A percentile compares a stretch with the other conserved stretches of the same genome.
phyloP scores from a whole-genome alignment of 1,140 invertebrate genomes.

The Drosophila burlai region DNA sequence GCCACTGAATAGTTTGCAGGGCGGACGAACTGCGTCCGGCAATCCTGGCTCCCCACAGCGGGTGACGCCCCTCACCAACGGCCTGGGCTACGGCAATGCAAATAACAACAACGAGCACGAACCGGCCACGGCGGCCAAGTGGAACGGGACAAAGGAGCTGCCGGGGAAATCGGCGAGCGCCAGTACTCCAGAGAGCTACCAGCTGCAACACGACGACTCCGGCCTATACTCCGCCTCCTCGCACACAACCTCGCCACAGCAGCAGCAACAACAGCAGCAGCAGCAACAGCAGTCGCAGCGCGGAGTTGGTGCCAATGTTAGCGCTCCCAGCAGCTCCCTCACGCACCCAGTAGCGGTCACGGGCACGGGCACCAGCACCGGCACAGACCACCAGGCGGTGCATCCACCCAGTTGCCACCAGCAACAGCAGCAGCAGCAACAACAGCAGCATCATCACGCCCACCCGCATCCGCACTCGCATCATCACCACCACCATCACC shows the following conservation, averaged over 20 bases:
- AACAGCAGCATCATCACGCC: constrained; percentile 44
- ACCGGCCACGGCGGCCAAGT: constrained; percentile 62
- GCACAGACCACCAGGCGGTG: constrained; percentile 50
- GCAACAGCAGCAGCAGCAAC: constrained; percentile 55
- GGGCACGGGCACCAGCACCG: constrained; percentile 49
- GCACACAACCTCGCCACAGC: constrained; percentile 80
- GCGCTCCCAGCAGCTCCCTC: constrained; percentile 57
- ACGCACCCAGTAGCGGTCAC: constrained; percentile 39
- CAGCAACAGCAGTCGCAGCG: constrained; percentile 53
- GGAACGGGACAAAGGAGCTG: constrained; percentile 76
- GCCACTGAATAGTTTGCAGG: constrained; percentile 60
- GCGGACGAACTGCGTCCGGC: constrained; percentile 65
- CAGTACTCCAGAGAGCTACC: constrained; percentile 74
- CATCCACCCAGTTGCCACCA: constrained; percentile 59
- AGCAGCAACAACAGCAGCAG: constrained; percentile 58
- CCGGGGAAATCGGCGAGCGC: constrained; percentile 62
- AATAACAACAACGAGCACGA: constrained; percentile 71
- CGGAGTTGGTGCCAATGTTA: constrained; percentile 68
- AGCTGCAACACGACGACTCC: constrained; percentile 81
- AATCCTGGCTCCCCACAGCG: constrained; percentile 74
- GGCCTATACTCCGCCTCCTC: constrained; percentile 80
- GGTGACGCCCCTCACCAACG: constrained; percentile 72
- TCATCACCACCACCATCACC: constrained; percentile 51
- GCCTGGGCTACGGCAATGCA: constrained; percentile 59
- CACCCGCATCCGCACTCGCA: constrained; percentile 64